A percentile compares a stretch with the other conserved stretches of the same genome.
These are phyloP conservation scores for Diglossa brunneiventris DNA, from an alignment of 2,113 vertebrate genomes.

Conservation along the genomic window DNA sequence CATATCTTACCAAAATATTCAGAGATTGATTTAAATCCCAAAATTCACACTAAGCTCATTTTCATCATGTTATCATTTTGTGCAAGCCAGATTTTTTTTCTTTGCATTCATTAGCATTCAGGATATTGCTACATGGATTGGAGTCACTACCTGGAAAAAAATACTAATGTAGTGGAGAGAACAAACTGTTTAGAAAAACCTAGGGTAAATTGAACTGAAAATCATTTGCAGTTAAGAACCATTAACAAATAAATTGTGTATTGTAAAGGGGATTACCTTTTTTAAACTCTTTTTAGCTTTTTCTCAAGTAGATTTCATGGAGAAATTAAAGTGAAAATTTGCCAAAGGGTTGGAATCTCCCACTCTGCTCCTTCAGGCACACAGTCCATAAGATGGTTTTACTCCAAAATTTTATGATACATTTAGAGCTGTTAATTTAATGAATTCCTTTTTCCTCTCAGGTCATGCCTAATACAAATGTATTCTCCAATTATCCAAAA, in stretches of 20 bases:
- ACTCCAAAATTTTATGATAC: not conserved
- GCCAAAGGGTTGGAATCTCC: not conserved
- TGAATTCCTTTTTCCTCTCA: not conserved
- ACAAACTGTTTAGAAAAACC: not conserved
- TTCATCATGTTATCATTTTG: not conserved
- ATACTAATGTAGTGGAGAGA: not conserved
- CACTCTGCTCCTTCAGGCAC: not conserved
- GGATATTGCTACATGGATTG: not conserved
- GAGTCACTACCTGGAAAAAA: not conserved
- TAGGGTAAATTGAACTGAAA: not conserved
- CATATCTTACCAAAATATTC: constrained; percentile 22
- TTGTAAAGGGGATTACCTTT: not conserved
- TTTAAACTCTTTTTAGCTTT: not conserved
- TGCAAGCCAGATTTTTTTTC: not conserved
- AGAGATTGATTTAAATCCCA: constrained; percentile 46
- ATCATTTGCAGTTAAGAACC: not conserved
- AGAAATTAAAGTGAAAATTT: not conserved
- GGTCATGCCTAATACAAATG: not conserved
- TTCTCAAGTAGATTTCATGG: not conserved
- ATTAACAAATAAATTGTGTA: not conserved
- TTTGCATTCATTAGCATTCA: not conserved
- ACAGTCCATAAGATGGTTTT: not conserved
- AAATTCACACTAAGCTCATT: not conserved
- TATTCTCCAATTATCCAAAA: not conserved
- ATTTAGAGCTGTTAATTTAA: not conserved